Conservation (phyloP, 2,888 invertebrate species). For the Napeogenes sylphis region DNA sequence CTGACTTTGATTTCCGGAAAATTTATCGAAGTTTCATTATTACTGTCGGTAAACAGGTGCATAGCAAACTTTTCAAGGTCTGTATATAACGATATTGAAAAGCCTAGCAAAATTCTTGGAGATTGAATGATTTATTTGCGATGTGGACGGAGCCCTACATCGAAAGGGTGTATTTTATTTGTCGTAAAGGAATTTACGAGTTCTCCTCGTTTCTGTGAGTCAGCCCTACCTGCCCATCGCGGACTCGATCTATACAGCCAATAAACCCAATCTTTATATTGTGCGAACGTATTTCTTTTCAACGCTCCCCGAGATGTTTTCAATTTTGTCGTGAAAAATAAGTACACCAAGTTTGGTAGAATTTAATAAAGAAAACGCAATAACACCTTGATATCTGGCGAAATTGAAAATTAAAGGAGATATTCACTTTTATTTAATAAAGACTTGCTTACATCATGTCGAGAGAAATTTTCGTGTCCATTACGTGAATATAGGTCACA, state of each 20-base stretch:
- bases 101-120: constrained; percentile 41
- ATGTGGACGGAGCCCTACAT: constrained; percentile 46
- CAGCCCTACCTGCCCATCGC: constrained; percentile 48
- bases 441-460: constrained; percentile 10
- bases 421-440: constrained; percentile 30
- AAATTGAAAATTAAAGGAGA: constrained; percentile 64
- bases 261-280: constrained; percentile 68
- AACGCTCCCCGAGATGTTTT: constrained; percentile 52
- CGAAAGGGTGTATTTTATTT: constrained; percentile 60
- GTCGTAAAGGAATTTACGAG: constrained; percentile 71
- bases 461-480: constrained; percentile 3
- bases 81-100: constrained; percentile 2
- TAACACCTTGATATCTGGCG: constrained; percentile 44
- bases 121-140: constrained; percentile 68
- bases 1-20: constrained; percentile 1
- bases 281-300: constrained; percentile 57
- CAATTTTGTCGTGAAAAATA: constrained; percentile 67
- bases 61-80: constrained; percentile 6
- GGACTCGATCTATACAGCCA: constrained; percentile 51
- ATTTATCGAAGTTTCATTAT: not conserved
- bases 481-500: constrained; percentile 5
- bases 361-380: constrained; percentile 63
- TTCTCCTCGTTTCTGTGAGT: constrained; percentile 40
- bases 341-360: constrained; percentile 44
- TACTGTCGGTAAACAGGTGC: constrained; percentile 8